phyloP scores from a whole-genome alignment of 2,888 invertebrate genomes.

The Diadromus collaris region DNA sequence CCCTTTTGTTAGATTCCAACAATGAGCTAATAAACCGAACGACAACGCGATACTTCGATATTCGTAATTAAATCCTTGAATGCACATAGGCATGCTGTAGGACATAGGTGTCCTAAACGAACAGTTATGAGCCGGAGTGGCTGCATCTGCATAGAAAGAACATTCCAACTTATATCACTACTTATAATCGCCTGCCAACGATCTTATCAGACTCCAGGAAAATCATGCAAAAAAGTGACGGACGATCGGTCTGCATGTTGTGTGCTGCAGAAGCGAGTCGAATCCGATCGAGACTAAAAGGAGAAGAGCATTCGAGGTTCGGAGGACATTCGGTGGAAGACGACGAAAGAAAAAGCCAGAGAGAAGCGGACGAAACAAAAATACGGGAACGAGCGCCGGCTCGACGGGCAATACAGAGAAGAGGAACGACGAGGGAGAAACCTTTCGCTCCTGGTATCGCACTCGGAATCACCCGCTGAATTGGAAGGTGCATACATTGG shows the following conservation, averaged over 20 bases:
- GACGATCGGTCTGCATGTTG: slow-evolving; percentile 20
- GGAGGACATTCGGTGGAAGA: slow-evolving; percentile 28
- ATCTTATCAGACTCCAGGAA: slow-evolving; percentile 70
- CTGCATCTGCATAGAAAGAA: slow-evolving; percentile 54
- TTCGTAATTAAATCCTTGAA: neutral
- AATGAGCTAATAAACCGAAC: too few relatives aligned
- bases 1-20: neutral
- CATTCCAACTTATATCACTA: slow-evolving; percentile 65
- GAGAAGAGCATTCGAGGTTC: neutral
- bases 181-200: slow-evolving; percentile 68
- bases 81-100: too few relatives aligned
- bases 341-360: slow-evolving; percentile 14
- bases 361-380: slow-evolving; percentile 11
- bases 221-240: slow-evolving; percentile 60
- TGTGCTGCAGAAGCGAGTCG: slow-evolving; percentile 31
- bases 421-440: slow-evolving; percentile 56
- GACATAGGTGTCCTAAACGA: neutral
- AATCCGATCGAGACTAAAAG: slow-evolving; percentile 31
- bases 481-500: slow-evolving; percentile 76
- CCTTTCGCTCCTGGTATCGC: slow-evolving; percentile 75
- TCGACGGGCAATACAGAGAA: slow-evolving; percentile 8
- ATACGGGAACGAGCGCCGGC: slow-evolving; percentile 27
- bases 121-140: neutral
- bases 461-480: slow-evolving; percentile 77
- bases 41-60: neutral